A percentile compares a stretch with the other conserved stretches of the same genome.
Evolutionary conservation across 2,797 vertebrate species (phyloP).

Genomic region (Phrynocephalus guinanensis): DNA sequence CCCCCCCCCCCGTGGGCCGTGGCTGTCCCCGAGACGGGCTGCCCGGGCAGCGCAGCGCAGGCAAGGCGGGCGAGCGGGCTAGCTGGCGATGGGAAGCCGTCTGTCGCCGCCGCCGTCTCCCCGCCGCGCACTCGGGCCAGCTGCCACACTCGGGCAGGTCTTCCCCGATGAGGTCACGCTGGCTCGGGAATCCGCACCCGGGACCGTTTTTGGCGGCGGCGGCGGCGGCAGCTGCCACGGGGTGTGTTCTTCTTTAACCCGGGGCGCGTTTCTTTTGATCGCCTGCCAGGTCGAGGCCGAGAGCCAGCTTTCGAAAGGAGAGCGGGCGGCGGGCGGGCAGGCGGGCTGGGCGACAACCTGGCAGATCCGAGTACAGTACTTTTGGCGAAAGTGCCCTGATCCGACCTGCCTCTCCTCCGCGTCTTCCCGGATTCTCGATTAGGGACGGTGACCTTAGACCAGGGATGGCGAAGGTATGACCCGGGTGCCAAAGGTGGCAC

Average conservation of each 20-base stretch:
- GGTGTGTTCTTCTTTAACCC: conserved; percentile 10
- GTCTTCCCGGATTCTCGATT: neutral
- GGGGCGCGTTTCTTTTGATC: conserved; percentile 46
- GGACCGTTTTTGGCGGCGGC: neutral
- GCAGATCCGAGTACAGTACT: neutral
- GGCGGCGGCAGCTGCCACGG: no score
- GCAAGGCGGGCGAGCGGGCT: no score
- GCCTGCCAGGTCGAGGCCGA: conserved; percentile 32
- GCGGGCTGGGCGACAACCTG: no score
- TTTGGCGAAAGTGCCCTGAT: no score
- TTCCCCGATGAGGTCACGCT: neutral
- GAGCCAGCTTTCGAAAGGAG: conserved; percentile 19
- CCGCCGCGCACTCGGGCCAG: neutral
- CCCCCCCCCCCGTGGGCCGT: no score
- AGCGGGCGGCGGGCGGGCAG: neutral
- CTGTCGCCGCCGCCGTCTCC: no score
- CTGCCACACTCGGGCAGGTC: no score
- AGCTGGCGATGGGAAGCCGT: no score
- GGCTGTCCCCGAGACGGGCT: no score
- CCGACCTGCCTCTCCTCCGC: no score
- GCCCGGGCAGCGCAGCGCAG: no score
- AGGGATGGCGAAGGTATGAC: neutral
- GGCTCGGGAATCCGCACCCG: neutral
- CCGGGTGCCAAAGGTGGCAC: no score
- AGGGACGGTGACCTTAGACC: neutral